phyloP scores from a whole-genome alignment of 2,113 vertebrate genomes.

The Mandrillus leucophaeus region DNA sequence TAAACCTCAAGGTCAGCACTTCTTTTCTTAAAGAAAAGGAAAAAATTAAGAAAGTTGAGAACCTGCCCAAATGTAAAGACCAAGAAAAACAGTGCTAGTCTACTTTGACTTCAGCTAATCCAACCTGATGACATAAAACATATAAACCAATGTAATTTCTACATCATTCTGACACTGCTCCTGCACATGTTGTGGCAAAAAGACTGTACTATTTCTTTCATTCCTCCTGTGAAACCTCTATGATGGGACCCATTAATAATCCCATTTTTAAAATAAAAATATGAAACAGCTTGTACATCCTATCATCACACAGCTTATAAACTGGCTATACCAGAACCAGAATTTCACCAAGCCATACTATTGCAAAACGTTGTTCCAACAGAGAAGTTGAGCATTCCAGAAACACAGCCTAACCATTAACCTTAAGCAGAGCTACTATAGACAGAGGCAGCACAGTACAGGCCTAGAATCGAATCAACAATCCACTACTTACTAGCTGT shows the following conservation, averaged over 20 bases:
- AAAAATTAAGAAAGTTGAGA: slow-evolving; percentile 46
- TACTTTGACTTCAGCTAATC: slow-evolving; percentile 17
- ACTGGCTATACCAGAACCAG: background rate
- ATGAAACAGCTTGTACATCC: background rate
- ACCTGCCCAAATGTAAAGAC: slow-evolving; percentile 8
- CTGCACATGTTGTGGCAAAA: background rate
- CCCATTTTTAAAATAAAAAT: slow-evolving; percentile 33
- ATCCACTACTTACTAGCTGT: background rate
- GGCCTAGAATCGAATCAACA: background rate
- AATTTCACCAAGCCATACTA: slow-evolving; percentile 26
- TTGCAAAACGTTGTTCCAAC: slow-evolving; percentile 30
- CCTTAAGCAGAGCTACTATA: background rate
- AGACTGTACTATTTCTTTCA: background rate
- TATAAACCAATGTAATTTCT: background rate
- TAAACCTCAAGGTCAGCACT: slow-evolving; percentile 4
- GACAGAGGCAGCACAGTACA: background rate
- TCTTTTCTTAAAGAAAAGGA: slow-evolving; percentile 47
- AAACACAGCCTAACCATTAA: slow-evolving; percentile 5
- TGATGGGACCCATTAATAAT: background rate
- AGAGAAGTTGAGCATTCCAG: slow-evolving; percentile 10
- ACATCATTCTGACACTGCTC: background rate
- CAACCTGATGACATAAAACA: background rate
- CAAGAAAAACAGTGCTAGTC: background rate
- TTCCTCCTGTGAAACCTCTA: slow-evolving; percentile 17
- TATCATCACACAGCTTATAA: slow-evolving; percentile 5